Evolutionary conservation across 2,888 invertebrate species (phyloP).

Genomic region (Clivina fossor): DNA sequence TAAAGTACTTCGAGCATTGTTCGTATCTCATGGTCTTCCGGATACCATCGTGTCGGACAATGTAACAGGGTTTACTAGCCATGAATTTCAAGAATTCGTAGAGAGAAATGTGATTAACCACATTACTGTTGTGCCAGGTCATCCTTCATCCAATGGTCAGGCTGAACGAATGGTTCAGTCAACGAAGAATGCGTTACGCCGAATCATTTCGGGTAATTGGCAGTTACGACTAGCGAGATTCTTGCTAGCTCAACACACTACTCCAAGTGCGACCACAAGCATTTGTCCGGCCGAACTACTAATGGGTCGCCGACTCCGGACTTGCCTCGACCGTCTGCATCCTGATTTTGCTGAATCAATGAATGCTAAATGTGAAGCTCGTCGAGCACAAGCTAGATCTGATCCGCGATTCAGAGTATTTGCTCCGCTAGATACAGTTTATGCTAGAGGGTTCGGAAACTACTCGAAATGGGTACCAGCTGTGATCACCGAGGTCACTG

Average conservation of each 20-base stretch:
- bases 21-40: slow-evolving; percentile 36
- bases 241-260: slow-evolving; percentile 34
- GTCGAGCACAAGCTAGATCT: too few species aligned
- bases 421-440: too few species aligned
- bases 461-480: too few species aligned
- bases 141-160: slow-evolving; percentile 40
- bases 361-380: too few species aligned
- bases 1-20: slow-evolving; percentile 22
- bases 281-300: slow-evolving; percentile 33
- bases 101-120: slow-evolving; percentile 36
- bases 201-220: slow-evolving; percentile 29
- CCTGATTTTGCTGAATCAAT: slow-evolving; percentile 11
- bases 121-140: slow-evolving; percentile 37
- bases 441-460: too few species aligned
- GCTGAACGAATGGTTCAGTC: slow-evolving; percentile 41
- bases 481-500: too few species aligned
- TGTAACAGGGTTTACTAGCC: slow-evolving; percentile 39
- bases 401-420: too few species aligned
- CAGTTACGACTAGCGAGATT: slow-evolving; percentile 30
- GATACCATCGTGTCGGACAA: slow-evolving; percentile 41
- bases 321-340: slow-evolving; percentile 17
- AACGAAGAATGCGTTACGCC: slow-evolving; percentile 33
- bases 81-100: slow-evolving; percentile 39
- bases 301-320: slow-evolving; percentile 33
- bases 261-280: slow-evolving; percentile 34